These are phyloP conservation scores for Melanostoma scalare DNA, from an alignment of 2,888 invertebrate species.

Conservation along the genomic window DNA sequence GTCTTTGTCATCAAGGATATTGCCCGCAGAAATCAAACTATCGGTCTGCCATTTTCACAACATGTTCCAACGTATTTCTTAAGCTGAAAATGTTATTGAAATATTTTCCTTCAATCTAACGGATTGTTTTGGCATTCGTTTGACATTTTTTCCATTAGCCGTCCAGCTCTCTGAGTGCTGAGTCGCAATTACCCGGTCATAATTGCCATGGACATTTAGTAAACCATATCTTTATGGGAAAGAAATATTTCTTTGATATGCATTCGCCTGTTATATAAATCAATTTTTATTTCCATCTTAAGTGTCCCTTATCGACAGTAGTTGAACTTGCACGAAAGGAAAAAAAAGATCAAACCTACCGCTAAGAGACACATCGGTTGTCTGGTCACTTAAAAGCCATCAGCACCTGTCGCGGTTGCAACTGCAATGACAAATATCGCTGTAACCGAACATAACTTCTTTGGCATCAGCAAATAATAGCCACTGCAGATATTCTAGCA, in stretches of 20 bases:
- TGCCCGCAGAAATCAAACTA: no score
- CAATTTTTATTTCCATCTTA: conserved; percentile 30
- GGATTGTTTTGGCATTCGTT: no score
- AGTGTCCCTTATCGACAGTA: conserved; percentile 33
- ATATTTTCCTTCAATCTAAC: no score
- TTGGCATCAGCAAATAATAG: not conserved
- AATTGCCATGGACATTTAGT: not conserved
- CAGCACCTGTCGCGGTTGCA: conserved; percentile 26
- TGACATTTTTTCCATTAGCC: no score
- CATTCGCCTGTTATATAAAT: not conserved
- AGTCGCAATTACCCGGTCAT: no score
- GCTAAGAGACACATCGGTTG: conserved; percentile 25
- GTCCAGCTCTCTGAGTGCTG: no score
- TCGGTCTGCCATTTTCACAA: no score
- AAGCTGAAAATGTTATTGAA: no score
- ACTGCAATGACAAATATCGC: conserved; percentile 35
- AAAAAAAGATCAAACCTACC: conserved; percentile 44
- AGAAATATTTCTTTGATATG: conserved; percentile 20
- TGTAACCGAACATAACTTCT: conserved; percentile 45
- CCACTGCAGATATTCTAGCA: not conserved
- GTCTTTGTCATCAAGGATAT: no score
- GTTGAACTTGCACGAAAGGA: conserved; percentile 15
- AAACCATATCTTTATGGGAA: conserved; percentile 4
- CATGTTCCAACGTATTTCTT: no score
- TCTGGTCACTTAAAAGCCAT: conserved; percentile 17